Conservation (phyloP, 1,140 invertebrate genomes). For the Bathynomus jamesi region DNA sequence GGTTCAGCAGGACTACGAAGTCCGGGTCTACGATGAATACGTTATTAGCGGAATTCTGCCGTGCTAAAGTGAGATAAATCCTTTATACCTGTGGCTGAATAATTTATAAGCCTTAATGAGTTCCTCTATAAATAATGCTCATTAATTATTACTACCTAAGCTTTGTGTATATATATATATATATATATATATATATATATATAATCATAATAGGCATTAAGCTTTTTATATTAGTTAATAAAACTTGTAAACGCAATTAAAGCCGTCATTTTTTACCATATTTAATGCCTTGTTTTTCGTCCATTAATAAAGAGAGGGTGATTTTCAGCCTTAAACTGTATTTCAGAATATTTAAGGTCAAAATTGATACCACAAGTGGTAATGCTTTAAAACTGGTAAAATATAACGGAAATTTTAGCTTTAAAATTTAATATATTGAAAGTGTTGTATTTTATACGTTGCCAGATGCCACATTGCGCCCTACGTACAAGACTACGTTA, state of each 20-base stretch:
- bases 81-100: no score
- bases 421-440: constrained; percentile 46
- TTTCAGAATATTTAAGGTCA: not conserved
- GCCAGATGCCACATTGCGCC: constrained; percentile 67
- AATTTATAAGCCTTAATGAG: no score
- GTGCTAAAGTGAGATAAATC: not conserved
- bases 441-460: not conserved
- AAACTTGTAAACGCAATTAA: not conserved
- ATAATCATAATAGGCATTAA: no score
- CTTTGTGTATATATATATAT: constrained; percentile 23
- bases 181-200: constrained; percentile 15
- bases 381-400: no score
- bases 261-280: not conserved
- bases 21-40: not conserved
- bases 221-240: no score
- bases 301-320: not conserved
- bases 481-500: constrained; percentile 78
- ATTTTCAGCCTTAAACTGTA: not conserved
- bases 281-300: not conserved
- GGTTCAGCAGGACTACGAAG: not conserved
- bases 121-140: not conserved
- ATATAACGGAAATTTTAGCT: no score
- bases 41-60: not conserved
- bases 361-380: not conserved
- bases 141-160: not conserved